Evolutionary conservation across 2,888 invertebrate genomes (phyloP).

Genomic region (Melitaea athalia): DNA sequence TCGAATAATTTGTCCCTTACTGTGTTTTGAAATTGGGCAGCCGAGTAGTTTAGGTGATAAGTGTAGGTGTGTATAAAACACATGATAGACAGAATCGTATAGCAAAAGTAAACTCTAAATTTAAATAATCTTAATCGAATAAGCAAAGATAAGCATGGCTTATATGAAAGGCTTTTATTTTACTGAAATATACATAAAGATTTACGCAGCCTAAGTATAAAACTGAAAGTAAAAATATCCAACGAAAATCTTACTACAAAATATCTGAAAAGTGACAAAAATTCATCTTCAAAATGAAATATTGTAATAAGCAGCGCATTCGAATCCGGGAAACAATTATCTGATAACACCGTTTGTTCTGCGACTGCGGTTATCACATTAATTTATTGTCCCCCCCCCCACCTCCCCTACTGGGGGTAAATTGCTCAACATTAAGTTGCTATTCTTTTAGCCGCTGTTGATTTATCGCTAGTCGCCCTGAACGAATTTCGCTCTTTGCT

Average conservation of each 20-base stretch:
- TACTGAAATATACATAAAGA: no score
- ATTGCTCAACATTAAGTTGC: constrained; percentile 42
- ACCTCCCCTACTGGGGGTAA: constrained; percentile 35
- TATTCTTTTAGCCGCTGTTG: constrained; percentile 40
- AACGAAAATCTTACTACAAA: neutral
- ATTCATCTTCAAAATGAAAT: constrained; percentile 24
- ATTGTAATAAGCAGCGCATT: constrained; percentile 30
- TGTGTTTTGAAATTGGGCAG: no score
- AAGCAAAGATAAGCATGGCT: no score
- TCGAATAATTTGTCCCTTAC: no score
- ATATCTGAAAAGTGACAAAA: constrained; percentile 3
- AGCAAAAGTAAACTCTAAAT: no score
- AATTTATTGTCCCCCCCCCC: constrained; percentile 46
- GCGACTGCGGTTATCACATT: constrained; percentile 50
- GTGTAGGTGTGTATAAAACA: no score
- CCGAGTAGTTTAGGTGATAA: no score
- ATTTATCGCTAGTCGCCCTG: constrained; percentile 35
- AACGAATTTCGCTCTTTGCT: constrained; percentile 25
- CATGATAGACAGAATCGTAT: no score
- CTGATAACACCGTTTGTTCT: constrained; percentile 47
- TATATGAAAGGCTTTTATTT: no score
- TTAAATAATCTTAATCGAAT: no score
- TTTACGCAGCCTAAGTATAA: no score
- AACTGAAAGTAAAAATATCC: neutral
- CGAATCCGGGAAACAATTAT: constrained; percentile 51